Evolutionary conservation across 2,797 vertebrate species (phyloP).

Genomic region (Synaphobranchus kaupii): DNA sequence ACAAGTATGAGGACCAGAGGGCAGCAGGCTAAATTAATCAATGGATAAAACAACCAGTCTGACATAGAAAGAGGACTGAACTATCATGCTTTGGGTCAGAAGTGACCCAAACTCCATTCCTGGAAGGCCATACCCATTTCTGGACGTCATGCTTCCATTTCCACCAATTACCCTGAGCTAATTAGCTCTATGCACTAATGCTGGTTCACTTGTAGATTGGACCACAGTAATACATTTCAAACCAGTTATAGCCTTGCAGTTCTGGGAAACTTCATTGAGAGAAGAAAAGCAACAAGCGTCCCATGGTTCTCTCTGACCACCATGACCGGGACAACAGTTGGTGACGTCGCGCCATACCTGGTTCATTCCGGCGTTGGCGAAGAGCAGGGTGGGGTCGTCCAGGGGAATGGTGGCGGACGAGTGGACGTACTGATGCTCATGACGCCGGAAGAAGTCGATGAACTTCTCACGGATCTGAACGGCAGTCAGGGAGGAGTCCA

Average conservation of each 20-base stretch:
- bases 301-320: neutral
- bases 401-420: conserved; percentile 89
- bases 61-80: neutral
- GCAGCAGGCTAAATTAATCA: neutral
- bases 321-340: neutral
- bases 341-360: conserved; percentile 73
- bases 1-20: neutral
- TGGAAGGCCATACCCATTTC: neutral
- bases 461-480: conserved; percentile 92
- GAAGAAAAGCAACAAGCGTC: neutral
- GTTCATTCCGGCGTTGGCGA: conserved; percentile 98
- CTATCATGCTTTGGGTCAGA: neutral
- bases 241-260: neutral
- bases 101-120: neutral
- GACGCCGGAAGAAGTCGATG: conserved; percentile 87
- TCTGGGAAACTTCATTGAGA: neutral
- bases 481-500: conserved; percentile 83
- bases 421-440: conserved; percentile 91
- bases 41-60: neutral
- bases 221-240: neutral
- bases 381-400: conserved; percentile 96
- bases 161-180: neutral
- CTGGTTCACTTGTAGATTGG: neutral
- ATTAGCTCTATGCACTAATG: neutral
- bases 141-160: neutral